Evolutionary conservation across 2,888 invertebrate species (phyloP).

Genomic region (Sesia apiformis): DNA sequence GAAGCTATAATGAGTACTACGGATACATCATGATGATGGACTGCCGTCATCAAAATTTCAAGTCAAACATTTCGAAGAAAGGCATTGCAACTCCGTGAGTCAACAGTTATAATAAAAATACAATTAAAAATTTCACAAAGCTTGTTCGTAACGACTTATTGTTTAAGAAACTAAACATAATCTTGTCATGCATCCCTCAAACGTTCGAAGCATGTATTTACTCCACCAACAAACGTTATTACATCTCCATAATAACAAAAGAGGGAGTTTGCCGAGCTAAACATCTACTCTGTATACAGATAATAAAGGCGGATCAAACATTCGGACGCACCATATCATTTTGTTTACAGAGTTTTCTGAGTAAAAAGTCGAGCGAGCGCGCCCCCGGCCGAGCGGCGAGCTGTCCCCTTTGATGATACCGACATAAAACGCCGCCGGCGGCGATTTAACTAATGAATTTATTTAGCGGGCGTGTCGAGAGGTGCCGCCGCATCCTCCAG

Average conservation of each 20-base stretch:
- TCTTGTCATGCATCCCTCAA: background rate
- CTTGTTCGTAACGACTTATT: too few species aligned
- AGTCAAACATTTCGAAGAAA: constrained; percentile 1
- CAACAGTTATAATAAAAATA: too few species aligned
- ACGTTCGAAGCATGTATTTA: constrained; percentile 30
- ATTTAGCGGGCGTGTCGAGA: constrained; percentile 68
- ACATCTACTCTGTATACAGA: constrained; percentile 62
- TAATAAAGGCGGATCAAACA: constrained; percentile 72
- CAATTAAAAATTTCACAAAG: too few species aligned
- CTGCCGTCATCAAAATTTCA: background rate
- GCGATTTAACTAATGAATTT: constrained; percentile 76
- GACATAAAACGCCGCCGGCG: constrained; percentile 73
- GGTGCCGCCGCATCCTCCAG: constrained; percentile 3
- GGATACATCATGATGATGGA: background rate
- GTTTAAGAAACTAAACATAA: background rate
- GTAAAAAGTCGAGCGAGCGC: constrained; percentile 67
- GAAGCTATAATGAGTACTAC: background rate
- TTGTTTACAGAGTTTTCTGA: constrained; percentile 73
- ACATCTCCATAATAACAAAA: constrained; percentile 49
- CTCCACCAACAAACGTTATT: constrained; percentile 35
- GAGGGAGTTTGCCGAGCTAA: constrained; percentile 52
- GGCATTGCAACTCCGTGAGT: too few species aligned
- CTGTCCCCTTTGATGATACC: constrained; percentile 67
- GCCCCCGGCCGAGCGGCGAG: constrained; percentile 56
- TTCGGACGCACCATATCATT: constrained; percentile 69